phyloP scores from a whole-genome alignment of 2,113 vertebrate species.

The Donacobius atricapilla region DNA sequence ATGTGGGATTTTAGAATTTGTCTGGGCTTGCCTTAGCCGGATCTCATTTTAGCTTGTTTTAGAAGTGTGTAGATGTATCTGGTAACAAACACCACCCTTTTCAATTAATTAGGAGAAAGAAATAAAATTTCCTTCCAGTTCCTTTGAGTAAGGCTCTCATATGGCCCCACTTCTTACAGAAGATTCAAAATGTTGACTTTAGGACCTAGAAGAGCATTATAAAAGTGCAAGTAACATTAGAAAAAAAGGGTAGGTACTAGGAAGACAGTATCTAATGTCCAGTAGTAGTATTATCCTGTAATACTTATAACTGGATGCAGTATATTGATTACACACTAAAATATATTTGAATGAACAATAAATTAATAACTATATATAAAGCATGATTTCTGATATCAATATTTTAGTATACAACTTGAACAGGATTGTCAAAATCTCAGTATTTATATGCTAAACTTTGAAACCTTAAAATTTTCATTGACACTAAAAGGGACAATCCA shows the following conservation, averaged over 20 bases:
- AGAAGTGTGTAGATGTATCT: background rate
- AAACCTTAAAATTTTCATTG: background rate
- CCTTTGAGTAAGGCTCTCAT: background rate
- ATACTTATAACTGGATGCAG: background rate
- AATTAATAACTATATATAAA: background rate
- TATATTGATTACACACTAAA: background rate
- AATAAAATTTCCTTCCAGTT: background rate
- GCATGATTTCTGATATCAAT: background rate
- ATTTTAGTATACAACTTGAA: background rate
- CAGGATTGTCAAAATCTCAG: background rate
- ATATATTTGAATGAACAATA: background rate
- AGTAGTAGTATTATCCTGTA: background rate
- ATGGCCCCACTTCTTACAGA: background rate
- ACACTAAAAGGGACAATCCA: background rate
- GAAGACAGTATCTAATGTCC: background rate
- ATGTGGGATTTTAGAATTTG: background rate
- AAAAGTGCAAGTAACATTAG: background rate
- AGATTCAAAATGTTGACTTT: background rate
- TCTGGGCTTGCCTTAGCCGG: background rate
- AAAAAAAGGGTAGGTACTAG: background rate
- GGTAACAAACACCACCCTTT: background rate
- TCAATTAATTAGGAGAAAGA: background rate
- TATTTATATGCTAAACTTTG: background rate
- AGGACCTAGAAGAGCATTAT: background rate
- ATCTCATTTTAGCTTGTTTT: background rate